Evolutionary conservation across 1,140 invertebrate genomes (phyloP), one percentile per base, ranked within the genome.

Genomic region (Drosophila nannoptera): DNA sequence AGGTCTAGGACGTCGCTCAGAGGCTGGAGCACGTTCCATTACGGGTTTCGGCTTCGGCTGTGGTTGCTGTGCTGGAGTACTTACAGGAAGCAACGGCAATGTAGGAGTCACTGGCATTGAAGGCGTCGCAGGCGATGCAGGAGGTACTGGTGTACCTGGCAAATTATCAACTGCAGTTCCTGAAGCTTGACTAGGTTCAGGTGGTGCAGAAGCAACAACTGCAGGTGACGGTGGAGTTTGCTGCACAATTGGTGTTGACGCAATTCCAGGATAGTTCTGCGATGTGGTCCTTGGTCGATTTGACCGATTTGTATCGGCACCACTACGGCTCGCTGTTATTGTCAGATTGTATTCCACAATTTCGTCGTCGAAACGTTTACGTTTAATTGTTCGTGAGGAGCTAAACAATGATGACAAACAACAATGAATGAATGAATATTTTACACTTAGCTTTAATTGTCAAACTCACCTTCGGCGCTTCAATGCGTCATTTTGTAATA

Each of bases 361-460:
- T 91, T 99, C 97, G 92, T 99, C 97, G 89, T 99, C 97, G 91
- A 99, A 99, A 74, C 97, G 97, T 80, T 96, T 95, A 6, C 97
- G 92, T 90, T 98, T 99, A 81, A 99, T 98, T 8, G 97, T 97
- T 49, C 97, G 91, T 33, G 95, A 97, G 5, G 96, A 97, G 87
- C 96, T 97, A 77, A 22, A 22, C 22, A 22, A 22, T 2, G 3
- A 22, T 2, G 3, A 22, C 16, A 35, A 22, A 12, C 3, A 5
- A 22, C 7, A 22, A 22, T 50, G n/a, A 12, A n/a, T 16, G 65
- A 4, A 31, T 2, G 14, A n/a, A 45, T 38, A 40, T 42, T 58
- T 56, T 12, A 50, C 45, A 60, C 33, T 43, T 48, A 50, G 11
- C 16, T 12, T 59, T 8, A 49, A 46, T 5, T 59, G 61, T 63